These are phyloP conservation scores for Anthopleura xanthogrammica DNA, from an alignment of 92 coral and sea anemone genomes.

Conservation along the genomic window DNA sequence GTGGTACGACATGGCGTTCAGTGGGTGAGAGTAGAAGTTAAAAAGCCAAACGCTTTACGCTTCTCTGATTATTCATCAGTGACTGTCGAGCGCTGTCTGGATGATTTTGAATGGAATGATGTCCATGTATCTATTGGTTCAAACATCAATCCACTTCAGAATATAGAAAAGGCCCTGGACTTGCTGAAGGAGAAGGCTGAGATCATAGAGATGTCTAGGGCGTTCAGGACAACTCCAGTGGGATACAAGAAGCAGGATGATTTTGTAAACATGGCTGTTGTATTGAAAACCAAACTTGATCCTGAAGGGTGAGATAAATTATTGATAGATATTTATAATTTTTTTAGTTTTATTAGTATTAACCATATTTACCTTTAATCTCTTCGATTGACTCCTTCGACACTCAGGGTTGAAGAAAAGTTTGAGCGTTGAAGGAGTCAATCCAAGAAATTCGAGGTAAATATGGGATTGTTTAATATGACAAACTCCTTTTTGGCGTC, in stretches of 20 bases:
- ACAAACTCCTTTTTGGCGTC: too few species aligned
- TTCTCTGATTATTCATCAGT: constrained; percentile 57
- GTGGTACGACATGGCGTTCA: constrained; percentile 49
- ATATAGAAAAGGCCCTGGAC: constrained; percentile 41
- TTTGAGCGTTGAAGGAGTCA: too few species aligned
- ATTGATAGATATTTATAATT: too few species aligned
- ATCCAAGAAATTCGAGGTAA: too few species aligned
- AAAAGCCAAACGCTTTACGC: constrained; percentile 56
- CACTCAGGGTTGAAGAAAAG: background rate
- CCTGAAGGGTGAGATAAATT: constrained; percentile 51
- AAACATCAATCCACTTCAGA: constrained; percentile 50
- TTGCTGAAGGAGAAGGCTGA: constrained; percentile 34
- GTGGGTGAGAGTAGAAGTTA: constrained; percentile 54
- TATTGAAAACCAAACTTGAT: constrained; percentile 49
- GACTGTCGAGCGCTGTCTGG: constrained; percentile 46
- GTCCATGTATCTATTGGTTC: constrained; percentile 68
- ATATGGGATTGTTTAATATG: too few species aligned
- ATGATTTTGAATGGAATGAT: constrained; percentile 54
- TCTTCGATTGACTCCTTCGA: too few species aligned
- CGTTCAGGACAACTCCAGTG: constrained; percentile 58
- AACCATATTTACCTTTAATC: too few species aligned
- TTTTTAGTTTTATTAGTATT: too few species aligned
- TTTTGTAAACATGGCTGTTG: constrained; percentile 64
- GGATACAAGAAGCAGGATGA: constrained; percentile 44
- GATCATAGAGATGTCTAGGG: constrained; percentile 42